Conservation (phyloP, 2,797 vertebrate species). For the Apogon talboti region DNA sequence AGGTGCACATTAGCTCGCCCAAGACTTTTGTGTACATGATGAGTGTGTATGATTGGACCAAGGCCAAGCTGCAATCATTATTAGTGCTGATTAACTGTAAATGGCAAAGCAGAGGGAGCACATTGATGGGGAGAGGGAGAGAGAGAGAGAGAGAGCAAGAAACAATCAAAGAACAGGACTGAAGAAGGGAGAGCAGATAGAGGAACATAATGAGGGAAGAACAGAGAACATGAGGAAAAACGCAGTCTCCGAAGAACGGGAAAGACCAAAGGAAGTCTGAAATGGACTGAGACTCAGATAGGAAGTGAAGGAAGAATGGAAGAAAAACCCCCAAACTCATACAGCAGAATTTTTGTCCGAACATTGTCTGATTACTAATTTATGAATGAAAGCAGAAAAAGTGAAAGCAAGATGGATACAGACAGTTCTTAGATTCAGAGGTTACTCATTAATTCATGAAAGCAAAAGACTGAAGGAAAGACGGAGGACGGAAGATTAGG, state of each 20-base stretch:
- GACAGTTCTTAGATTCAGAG: slow-evolving; percentile 72
- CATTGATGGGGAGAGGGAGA: slow-evolving; percentile 30
- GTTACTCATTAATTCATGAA: slow-evolving; percentile 82
- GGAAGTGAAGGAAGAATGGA: slow-evolving; percentile 26
- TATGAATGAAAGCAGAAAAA: slow-evolving; percentile 74
- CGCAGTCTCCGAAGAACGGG: slow-evolving; percentile 57
- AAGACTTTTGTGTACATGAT: slow-evolving; percentile 22
- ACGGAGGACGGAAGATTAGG: slow-evolving; percentile 62
- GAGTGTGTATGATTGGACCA: slow-evolving; percentile 67
- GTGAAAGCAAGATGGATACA: slow-evolving; percentile 70
- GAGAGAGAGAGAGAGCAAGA: slow-evolving; percentile 30
- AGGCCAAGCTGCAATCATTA: slow-evolving; percentile 77
- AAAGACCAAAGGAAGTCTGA: slow-evolving; percentile 48
- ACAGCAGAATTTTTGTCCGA: slow-evolving; percentile 62
- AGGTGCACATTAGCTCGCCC: neutral
- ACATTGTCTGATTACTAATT: slow-evolving; percentile 79
- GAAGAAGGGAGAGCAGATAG: slow-evolving; percentile 45
- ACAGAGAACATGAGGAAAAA: slow-evolving; percentile 51
- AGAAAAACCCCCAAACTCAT: slow-evolving; percentile 26
- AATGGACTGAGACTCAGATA: slow-evolving; percentile 44
- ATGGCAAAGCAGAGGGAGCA: slow-evolving; percentile 70
- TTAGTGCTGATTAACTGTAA: slow-evolving; percentile 81
- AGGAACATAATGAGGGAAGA: slow-evolving; percentile 57
- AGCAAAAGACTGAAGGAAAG: slow-evolving; percentile 75
- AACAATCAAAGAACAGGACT: slow-evolving; percentile 49